Evolutionary conservation across 2,113 vertebrate genomes (phyloP).

Genomic region (Variabilichromis moorii): DNA sequence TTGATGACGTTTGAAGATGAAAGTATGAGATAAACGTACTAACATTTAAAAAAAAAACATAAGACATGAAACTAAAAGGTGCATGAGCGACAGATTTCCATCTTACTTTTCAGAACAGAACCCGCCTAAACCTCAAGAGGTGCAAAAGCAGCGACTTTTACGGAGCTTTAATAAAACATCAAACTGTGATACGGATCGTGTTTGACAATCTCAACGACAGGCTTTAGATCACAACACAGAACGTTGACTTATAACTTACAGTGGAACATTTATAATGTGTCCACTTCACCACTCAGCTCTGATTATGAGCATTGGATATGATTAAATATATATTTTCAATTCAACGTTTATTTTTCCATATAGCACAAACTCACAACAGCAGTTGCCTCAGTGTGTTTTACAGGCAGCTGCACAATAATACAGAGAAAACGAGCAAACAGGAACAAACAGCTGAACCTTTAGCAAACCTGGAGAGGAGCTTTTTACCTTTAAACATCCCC

Average conservation of each 20-base stretch:
- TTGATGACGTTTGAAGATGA: fast-evolving
- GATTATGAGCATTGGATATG: fast-evolving
- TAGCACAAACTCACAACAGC: not conserved
- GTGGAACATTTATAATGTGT: fast-evolving
- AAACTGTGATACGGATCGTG: not conserved
- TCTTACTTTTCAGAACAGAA: fast-evolving
- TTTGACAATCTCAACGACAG: fast-evolving
- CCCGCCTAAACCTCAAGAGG: not conserved
- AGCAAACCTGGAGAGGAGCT: not conserved
- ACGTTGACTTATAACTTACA: fast-evolving
- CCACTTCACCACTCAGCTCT: not conserved
- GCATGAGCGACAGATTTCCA: not conserved
- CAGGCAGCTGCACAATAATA: not conserved
- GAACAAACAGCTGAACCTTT: not conserved
- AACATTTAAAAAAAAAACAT: not conserved
- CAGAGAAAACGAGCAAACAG: not conserved
- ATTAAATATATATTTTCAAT: not conserved
- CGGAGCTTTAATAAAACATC: not conserved
- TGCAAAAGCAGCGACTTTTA: not conserved
- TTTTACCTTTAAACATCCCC: not conserved
- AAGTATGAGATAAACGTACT: fast-evolving
- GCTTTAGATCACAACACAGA: not conserved
- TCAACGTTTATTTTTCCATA: fast-evolving
- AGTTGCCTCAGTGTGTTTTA: fast-evolving
- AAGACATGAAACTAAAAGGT: not conserved